Evolutionary conservation across 2,888 invertebrate genomes (phyloP).

Genomic region (Drosophila atripex): DNA sequence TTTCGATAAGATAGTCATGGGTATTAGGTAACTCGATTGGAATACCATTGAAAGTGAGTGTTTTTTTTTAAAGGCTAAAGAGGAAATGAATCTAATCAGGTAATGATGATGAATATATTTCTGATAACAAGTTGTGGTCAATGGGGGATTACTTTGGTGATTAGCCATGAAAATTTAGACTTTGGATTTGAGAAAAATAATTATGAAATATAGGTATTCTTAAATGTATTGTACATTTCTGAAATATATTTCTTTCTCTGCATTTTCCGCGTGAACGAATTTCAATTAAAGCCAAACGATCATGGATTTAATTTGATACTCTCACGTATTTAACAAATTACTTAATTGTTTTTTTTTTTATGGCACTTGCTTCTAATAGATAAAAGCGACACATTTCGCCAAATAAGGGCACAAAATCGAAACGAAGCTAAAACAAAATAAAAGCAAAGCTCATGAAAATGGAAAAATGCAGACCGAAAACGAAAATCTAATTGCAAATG

Average conservation of each 20-base stretch:
- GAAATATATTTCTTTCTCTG: neutral
- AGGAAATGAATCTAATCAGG: neutral
- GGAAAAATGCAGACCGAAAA: constrained; percentile 6
- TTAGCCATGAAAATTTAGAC: no score
- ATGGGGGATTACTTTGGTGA: neutral
- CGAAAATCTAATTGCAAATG: constrained; percentile 16
- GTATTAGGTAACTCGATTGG: constrained; percentile 3
- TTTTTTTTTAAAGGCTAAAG: neutral
- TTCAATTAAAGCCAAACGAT: neutral
- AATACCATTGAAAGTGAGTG: constrained; percentile 1
- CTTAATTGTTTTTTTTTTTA: constrained; percentile 6
- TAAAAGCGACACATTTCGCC: neutral
- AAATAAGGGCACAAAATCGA: constrained; percentile 6
- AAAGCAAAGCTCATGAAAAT: constrained; percentile 9
- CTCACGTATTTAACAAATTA: constrained; percentile 16
- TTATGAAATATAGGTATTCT: neutral
- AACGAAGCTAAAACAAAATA: constrained; percentile 16
- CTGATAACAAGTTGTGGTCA: neutral
- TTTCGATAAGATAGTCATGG: constrained; percentile 39
- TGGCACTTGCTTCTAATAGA: constrained; percentile 13
- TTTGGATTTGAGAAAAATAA: no score
- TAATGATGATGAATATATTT: constrained; percentile 4
- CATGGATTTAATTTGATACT: constrained; percentile 1
- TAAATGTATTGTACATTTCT: neutral
- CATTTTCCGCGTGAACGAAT: neutral